phyloP scores from a whole-genome alignment of 2,113 vertebrate species.

The Bufo gargarizans region DNA sequence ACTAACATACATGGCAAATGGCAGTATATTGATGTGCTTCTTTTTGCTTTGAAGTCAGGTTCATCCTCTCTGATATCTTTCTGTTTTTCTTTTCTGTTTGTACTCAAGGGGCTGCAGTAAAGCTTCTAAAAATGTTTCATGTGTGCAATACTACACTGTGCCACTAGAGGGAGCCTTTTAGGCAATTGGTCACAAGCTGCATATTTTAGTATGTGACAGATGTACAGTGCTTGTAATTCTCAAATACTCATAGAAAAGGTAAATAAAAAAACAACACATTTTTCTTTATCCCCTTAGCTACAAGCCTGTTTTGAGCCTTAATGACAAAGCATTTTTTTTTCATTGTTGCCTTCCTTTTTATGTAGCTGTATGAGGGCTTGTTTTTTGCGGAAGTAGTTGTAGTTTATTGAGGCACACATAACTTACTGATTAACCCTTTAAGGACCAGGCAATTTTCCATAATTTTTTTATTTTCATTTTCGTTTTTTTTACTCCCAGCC shows the following conservation, averaged over 20 bases:
- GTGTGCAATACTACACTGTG: background rate
- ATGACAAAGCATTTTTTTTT: no score
- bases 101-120: background rate
- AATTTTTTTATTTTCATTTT: no score
- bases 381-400: no score
- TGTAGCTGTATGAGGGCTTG: no score
- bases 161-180: constrained; percentile 17
- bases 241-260: background rate
- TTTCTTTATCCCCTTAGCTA: background rate
- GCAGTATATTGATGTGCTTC: background rate
- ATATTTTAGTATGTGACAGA: background rate
- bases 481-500: no score
- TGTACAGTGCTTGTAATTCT: background rate
- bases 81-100: constrained; percentile 18
- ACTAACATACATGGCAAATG: background rate
- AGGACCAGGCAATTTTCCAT: no score
- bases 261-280: background rate
- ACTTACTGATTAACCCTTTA: no score
- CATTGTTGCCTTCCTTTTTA: no score
- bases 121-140: background rate
- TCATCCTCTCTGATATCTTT: background rate
- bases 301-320: no score
- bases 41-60: background rate
- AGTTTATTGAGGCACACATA: no score
- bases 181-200: background rate